phyloP scores from a whole-genome alignment of 1,140 invertebrate species.

The Hesperophylax magnus region DNA sequence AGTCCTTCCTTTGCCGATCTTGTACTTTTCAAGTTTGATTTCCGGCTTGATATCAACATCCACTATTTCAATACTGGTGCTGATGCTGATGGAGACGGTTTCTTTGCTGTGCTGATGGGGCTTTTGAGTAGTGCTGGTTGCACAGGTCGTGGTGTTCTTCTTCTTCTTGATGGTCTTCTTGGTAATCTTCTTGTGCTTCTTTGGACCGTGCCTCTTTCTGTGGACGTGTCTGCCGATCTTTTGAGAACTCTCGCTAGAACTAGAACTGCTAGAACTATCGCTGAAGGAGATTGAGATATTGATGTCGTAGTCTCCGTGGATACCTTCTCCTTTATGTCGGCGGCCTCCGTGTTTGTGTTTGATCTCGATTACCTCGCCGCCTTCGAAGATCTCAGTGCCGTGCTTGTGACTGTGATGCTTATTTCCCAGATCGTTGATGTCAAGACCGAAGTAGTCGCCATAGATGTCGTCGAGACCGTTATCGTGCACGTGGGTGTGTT shows the following conservation, averaged over 20 bases:
- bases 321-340: neutral
- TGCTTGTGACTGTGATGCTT: neutral
- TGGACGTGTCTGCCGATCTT: neutral
- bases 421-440: neutral
- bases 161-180: neutral
- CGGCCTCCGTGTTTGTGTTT: neutral
- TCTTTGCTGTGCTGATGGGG: neutral
- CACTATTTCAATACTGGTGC: neutral
- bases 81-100: neutral
- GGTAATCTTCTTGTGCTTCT: neutral
- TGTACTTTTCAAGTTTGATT: neutral
- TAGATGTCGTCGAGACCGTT: no score
- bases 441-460: no score
- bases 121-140: neutral
- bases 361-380: neutral
- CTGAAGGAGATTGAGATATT: neutral
- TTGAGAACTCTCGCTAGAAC: slow-evolving; percentile 12
- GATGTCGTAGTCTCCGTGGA: neutral
- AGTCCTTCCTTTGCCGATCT: neutral
- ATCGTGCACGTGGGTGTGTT: no score
- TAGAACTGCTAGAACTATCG: neutral
- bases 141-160: neutral
- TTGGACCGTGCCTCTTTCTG: neutral
- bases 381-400: neutral
- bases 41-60: neutral